These are phyloP conservation scores for Tetragonisca angustula DNA, from an alignment of 2,888 invertebrate genomes.

Conservation along the genomic window DNA sequence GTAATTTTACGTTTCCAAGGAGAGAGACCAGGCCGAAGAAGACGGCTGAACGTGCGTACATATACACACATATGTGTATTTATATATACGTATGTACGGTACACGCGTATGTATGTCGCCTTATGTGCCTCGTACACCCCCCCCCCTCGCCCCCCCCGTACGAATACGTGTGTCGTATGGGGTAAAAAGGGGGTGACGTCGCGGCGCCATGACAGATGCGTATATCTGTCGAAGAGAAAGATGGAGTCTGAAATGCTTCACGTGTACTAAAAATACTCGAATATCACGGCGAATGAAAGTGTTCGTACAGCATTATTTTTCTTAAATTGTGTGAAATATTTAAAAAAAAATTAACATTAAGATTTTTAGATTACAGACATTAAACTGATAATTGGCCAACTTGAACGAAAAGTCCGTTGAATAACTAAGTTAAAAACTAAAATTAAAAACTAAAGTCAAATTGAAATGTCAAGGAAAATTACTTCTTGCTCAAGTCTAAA, in stretches of 20 bases:
- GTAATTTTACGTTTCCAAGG: conserved; percentile 77
- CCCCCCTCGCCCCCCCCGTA: conserved; percentile 49
- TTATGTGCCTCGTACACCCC: conserved; percentile 52
- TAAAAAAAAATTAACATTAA: too few species aligned
- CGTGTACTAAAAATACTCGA: conserved; percentile 17
- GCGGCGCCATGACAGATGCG: conserved; percentile 76
- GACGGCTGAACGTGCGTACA: conserved; percentile 57
- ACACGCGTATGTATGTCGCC: conserved; percentile 46
- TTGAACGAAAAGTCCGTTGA: not conserved
- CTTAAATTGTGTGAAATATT: not conserved
- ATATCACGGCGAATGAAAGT: not conserved
- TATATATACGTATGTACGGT: conserved; percentile 27
- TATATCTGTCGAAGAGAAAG: conserved; percentile 68
- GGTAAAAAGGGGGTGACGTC: conserved; percentile 67
- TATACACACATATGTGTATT: conserved; percentile 35
- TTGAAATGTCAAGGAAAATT: too few species aligned
- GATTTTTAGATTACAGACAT: not conserved
- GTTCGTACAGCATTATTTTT: not conserved
- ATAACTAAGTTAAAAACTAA: not conserved
- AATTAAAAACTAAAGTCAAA: not conserved
- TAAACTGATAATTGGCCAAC: not conserved
- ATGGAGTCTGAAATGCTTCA: conserved; percentile 63
- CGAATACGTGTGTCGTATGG: conserved; percentile 65
- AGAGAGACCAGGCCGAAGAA: conserved; percentile 67
- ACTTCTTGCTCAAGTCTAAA: too few species aligned